These are phyloP conservation scores for Drosophila lutescens DNA, from an alignment of 2,888 invertebrate species.

Conservation along the genomic window DNA sequence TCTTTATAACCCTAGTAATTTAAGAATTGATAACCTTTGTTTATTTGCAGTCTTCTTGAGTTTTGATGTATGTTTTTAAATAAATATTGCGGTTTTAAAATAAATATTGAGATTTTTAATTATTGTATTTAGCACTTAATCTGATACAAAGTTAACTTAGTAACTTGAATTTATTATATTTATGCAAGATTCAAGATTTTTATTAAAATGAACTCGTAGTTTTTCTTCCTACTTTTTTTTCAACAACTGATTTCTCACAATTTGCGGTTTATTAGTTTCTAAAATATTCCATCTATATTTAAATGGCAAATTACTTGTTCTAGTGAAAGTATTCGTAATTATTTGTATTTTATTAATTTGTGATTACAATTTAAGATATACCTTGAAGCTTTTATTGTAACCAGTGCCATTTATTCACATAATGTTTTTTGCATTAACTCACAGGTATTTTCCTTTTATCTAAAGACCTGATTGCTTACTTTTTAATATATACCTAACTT, in stretches of 20 bases:
- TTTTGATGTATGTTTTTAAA: neutral
- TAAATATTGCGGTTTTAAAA: no score
- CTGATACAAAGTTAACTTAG: no score
- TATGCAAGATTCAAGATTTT: neutral
- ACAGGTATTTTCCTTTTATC: slow-evolving; percentile 3
- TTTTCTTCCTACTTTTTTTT: neutral
- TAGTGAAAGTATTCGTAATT: neutral
- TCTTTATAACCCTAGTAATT: neutral
- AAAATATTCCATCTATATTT: neutral
- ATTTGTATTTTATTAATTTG: neutral
- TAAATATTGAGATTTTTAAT: no score
- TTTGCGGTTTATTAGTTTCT: neutral
- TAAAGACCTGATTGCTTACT: neutral
- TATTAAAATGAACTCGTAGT: neutral
- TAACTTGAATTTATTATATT: neutral
- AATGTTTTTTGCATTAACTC: slow-evolving; percentile 14
- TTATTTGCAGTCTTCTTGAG: neutral
- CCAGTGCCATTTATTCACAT: neutral
- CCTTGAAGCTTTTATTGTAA: neutral
- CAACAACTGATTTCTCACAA: neutral
- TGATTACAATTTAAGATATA: neutral
- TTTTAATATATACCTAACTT: neutral
- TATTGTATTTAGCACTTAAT: no score
- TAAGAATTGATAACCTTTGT: neutral
- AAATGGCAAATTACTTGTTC: neutral